These are phyloP conservation scores for Aselliscus stoliczkanus DNA, from an alignment of 2,797 vertebrate genomes.

Conservation along the genomic window DNA sequence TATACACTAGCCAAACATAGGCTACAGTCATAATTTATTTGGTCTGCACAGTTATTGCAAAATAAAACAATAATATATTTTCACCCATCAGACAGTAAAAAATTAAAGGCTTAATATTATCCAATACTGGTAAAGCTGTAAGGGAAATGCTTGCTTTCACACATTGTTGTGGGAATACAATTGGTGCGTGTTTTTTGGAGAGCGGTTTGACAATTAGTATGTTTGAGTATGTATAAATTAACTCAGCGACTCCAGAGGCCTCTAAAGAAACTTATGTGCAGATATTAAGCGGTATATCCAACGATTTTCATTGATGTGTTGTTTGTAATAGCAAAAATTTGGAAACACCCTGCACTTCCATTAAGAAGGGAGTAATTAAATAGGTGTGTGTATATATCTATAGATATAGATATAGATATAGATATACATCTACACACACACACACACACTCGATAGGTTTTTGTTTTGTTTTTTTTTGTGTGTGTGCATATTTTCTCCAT, in stretches of 20 bases:
- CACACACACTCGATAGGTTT: no score
- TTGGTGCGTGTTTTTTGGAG: not conserved
- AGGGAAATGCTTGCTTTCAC: not conserved
- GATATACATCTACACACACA: no score
- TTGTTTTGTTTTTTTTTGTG: no score
- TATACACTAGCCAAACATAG: not conserved
- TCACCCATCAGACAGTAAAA: not conserved
- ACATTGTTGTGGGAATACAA: not conserved
- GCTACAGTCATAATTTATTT: not conserved
- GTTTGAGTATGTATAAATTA: constrained; percentile 19
- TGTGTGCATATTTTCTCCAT: not conserved
- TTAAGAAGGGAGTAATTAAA: not conserved
- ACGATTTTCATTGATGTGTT: not conserved
- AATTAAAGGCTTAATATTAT: not conserved
- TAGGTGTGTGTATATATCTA: no score
- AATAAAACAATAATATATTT: constrained; percentile 10
- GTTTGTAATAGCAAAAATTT: constrained; percentile 17
- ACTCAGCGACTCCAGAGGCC: not conserved
- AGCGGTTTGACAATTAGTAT: not conserved
- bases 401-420: no score
- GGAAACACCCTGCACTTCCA: not conserved
- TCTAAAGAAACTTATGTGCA: not conserved
- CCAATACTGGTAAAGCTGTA: not conserved
- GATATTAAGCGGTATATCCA: constrained; percentile 13
- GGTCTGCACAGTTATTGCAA: not conserved